phyloP scores from a whole-genome alignment of 2,113 vertebrate genomes.

The Pipra filicauda region DNA sequence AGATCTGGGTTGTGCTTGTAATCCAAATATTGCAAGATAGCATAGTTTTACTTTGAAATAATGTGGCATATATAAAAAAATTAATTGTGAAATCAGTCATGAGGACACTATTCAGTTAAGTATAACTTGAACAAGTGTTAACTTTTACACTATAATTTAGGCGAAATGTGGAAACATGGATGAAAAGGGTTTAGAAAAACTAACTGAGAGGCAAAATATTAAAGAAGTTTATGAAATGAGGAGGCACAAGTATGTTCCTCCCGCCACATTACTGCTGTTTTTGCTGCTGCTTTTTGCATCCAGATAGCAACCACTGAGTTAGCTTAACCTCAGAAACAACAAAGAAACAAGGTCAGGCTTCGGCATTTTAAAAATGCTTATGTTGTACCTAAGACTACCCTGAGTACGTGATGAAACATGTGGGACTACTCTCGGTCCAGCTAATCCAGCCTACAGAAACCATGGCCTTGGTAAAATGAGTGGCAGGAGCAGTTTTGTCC shows the following conservation, averaged over 20 bases:
- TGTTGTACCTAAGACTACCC: background rate
- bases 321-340: background rate
- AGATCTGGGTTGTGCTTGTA: background rate
- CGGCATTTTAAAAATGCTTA: background rate
- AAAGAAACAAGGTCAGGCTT: background rate
- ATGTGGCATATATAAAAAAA: background rate
- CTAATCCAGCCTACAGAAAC: background rate
- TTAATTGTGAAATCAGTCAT: background rate
- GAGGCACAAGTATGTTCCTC: background rate
- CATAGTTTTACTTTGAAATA: background rate
- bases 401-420: background rate
- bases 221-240: background rate
- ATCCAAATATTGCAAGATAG: background rate
- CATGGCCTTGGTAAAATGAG: accelerated
- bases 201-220: background rate
- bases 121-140: background rate
- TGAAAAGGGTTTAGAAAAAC: background rate
- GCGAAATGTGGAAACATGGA: background rate
- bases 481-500: background rate
- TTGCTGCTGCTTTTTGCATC: background rate
- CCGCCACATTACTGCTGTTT: background rate
- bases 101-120: background rate
- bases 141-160: background rate
- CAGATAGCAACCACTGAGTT: background rate
- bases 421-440: background rate